phyloP scores from a whole-genome alignment of 2,797 vertebrate genomes.

The Mastacembelus armatus region DNA sequence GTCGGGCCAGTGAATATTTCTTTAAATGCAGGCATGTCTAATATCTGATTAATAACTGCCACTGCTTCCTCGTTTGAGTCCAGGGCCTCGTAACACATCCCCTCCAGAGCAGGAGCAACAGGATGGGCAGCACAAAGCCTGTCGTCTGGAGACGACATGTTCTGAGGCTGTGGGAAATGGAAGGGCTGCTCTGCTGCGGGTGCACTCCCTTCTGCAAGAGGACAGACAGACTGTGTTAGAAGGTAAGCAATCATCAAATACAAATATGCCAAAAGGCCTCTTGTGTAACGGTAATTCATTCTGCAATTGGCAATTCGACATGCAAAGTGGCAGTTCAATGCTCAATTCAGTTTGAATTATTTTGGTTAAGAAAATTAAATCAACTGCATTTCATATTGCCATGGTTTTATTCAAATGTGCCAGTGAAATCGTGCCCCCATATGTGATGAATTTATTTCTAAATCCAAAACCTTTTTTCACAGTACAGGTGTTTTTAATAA shows the following conservation, averaged over 20 bases:
- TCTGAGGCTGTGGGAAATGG: conserved; percentile 41
- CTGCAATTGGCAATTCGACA: no score
- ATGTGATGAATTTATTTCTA: no score
- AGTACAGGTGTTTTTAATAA: no score
- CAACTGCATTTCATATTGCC: no score
- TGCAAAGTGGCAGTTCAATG: no score
- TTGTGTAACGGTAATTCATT: no score
- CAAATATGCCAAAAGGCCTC: conserved; percentile 1
- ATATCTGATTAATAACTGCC: conserved; percentile 38
- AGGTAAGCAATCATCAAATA: background rate
- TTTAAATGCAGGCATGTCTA: conserved; percentile 36
- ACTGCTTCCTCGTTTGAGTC: conserved; percentile 38
- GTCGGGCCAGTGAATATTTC: conserved; percentile 14
- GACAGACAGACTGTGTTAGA: conserved; percentile 28
- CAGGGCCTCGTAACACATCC: conserved; percentile 56
- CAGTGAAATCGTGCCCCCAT: no score
- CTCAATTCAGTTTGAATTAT: no score
- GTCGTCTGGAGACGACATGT: conserved; percentile 45
- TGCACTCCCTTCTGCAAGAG: conserved; percentile 53
- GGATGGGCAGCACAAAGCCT: conserved; percentile 18
- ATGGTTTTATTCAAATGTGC: no score
- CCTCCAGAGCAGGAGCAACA: conserved; percentile 6
- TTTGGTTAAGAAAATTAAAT: no score
- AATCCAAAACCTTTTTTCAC: no score
- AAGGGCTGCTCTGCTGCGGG: conserved; percentile 56